phyloP scores from a whole-genome alignment of 2,797 vertebrate species.

The Pseudotriccus pelzelni region DNA sequence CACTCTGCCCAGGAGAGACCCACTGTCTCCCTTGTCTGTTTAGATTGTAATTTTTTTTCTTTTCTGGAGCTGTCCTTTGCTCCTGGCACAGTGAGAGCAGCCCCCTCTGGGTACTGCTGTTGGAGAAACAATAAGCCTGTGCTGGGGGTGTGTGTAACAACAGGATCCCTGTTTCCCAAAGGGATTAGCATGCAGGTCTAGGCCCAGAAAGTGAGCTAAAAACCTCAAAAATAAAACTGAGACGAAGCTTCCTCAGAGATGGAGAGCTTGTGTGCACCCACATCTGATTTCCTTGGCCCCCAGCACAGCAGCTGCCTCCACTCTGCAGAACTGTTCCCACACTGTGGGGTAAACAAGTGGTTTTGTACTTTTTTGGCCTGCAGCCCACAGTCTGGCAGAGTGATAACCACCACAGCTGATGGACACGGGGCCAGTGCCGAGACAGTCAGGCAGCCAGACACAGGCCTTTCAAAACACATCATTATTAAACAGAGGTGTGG shows the following conservation, averaged over 20 bases:
- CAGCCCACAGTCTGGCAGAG: conserved; percentile 5
- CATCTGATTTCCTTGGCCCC: not conserved
- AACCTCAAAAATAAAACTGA: not conserved
- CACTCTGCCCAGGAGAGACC: conserved; percentile 19
- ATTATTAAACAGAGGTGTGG: conserved; percentile 64
- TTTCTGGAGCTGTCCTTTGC: not conserved
- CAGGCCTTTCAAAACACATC: conserved; percentile 57
- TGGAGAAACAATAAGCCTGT: not conserved
- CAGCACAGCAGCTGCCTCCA: not conserved
- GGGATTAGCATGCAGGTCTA: not conserved
- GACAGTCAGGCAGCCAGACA: conserved; percentile 35
- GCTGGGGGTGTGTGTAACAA: not conserved
- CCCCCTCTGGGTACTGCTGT: not conserved
- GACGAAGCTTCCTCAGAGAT: not conserved
- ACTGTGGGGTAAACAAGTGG: not conserved
- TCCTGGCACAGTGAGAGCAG: not conserved
- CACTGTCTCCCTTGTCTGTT: conserved; percentile 32
- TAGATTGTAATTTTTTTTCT: not conserved
- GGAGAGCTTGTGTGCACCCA: not conserved
- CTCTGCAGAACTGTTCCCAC: not conserved
- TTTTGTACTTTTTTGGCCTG: conserved; percentile 8
- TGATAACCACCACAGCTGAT: conserved; percentile 42
- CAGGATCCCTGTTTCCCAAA: not conserved
- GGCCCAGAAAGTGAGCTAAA: not conserved
- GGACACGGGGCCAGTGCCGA: not conserved